Evolutionary conservation across 1,140 invertebrate species (phyloP), one percentile per base, ranked within the genome.

Genomic region (Argopecten irradians): DNA sequence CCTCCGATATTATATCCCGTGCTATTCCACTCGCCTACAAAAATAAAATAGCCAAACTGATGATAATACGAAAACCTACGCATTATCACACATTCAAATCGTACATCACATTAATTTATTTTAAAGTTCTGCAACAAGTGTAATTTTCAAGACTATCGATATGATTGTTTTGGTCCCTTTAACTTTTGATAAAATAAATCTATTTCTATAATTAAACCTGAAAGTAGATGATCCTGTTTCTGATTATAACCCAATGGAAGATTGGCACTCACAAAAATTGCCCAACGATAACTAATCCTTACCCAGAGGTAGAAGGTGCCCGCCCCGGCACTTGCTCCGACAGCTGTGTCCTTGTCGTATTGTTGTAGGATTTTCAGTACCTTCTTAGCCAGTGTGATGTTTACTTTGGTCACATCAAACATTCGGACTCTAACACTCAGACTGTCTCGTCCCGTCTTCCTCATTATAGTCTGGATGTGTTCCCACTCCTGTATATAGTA

Each of bases 281-380:
- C n/a, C n/a, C 36, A 39, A 39, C 36, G 5, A 5, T 39, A 36
- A 86, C 8, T 32, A 88, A 16, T 32, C 84, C 87, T 83, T 86
- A 93, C 92, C 92, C 92, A 93, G 14, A 88, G 84, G 39, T 92
- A 93, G 85, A 93, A 93, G 33, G 93, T 93, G 8, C 93, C 93
- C n/a, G 91, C 91, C 16, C 92, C 93, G 13, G 91, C 92, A 83
- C 92, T 93, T 82, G 85, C 86, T 82, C 84, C 84, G 16, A 90
- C 43, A 7, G 92, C 92, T 2, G 84, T 71, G 22, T 84, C 32
- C 71, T 91, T 87, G 85, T 87, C 88, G 87, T 91, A 91, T 14
- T 87, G 5, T 11, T 71, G 33, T 34, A 93, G 71, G 33, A 90
- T 87, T 5, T 32, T 41, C 7, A 92, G 82, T 0, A 91, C 91